Conservation (phyloP, 2,113 vertebrate species). For the Oreochromis tanganicae region DNA sequence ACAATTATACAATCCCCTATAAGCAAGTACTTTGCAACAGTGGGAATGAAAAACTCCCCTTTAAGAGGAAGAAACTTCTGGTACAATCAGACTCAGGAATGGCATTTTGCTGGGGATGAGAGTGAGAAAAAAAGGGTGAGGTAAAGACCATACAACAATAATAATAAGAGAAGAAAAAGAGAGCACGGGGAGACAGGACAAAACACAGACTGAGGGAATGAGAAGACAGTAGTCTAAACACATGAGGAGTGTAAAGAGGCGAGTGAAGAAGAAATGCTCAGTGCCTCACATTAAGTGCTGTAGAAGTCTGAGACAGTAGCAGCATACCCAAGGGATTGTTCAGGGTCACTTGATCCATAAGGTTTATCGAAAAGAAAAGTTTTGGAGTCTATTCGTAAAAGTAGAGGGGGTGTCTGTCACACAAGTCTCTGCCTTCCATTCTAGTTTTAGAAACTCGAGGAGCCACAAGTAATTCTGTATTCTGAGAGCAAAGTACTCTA, state of each 20-base stretch:
- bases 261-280: background rate
- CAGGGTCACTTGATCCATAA: background rate
- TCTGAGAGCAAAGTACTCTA: background rate
- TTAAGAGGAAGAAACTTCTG: background rate
- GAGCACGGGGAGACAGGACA: accelerated
- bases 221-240: background rate
- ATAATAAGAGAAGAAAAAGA: background rate
- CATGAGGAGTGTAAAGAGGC: background rate
- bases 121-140: background rate
- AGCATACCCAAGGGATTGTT: background rate
- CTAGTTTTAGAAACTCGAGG: background rate
- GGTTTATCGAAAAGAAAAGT: accelerated
- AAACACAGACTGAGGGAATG: background rate
- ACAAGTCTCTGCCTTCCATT: background rate
- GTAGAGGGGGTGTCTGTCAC: accelerated
- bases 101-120: background rate
- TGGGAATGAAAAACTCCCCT: background rate
- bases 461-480: background rate
- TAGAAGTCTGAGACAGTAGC: background rate
- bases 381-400: background rate
- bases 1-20: background rate
- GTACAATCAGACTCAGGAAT: background rate
- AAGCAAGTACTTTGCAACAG: background rate
- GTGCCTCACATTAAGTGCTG: background rate
- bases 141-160: background rate